These are phyloP conservation scores for Plutella xylostella DNA, from an alignment of 2,888 invertebrate species.

Conservation along the genomic window DNA sequence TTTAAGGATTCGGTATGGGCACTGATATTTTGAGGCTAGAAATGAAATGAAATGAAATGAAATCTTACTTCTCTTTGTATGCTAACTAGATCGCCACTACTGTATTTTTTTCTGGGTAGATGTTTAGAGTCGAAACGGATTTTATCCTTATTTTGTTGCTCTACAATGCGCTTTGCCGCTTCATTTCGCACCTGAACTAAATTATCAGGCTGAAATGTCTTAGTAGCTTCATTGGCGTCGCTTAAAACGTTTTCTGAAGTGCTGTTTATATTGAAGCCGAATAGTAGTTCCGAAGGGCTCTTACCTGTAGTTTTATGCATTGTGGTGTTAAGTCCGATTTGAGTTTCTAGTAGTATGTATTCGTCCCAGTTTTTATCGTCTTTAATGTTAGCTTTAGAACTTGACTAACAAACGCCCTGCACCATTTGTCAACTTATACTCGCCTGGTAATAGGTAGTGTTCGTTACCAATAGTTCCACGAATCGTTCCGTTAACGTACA, in stretches of 20 bases:
- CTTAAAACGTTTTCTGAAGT: neutral
- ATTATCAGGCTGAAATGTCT: neutral
- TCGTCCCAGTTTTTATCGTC: conserved; percentile 13
- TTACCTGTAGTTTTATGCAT: conserved; percentile 12
- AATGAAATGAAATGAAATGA: too few species aligned
- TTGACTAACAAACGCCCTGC: neutral
- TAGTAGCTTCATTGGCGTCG: neutral
- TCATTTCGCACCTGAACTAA: neutral
- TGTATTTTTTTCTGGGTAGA: neutral
- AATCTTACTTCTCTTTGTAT: neutral
- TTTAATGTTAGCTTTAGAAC: neutral
- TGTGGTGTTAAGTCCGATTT: conserved; percentile 15
- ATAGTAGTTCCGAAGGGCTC: neutral
- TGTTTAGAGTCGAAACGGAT: neutral
- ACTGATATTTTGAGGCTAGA: conserved; percentile 5
- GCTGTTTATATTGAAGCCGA: neutral
- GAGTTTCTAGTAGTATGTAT: conserved; percentile 13
- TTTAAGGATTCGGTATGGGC: conserved; percentile 8
- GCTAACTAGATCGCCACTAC: neutral
- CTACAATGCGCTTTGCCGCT: neutral
- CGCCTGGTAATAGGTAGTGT: neutral
- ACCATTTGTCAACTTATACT: neutral
- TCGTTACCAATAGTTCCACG: neutral
- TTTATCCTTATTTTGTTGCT: neutral
- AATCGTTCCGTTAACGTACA: neutral